Conservation (phyloP, 2,113 vertebrate genomes). For the Coracopsis vasa region DNA sequence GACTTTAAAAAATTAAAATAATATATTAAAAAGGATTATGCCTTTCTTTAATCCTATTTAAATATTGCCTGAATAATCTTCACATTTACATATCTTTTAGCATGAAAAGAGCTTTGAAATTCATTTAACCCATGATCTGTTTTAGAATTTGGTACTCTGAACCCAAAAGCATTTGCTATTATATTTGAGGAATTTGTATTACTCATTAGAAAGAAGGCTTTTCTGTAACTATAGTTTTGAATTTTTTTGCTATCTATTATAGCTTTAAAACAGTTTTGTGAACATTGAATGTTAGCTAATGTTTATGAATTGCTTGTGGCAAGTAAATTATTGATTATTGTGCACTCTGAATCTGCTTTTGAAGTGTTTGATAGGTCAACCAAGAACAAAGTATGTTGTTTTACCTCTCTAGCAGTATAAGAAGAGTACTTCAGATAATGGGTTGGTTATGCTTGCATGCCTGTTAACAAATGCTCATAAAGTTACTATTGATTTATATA, state of each 20-base stretch:
- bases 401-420: not conserved
- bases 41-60: conserved; percentile 13
- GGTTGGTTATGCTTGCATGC: not conserved
- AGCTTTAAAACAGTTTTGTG: not conserved
- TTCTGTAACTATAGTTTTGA: not conserved
- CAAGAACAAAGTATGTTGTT: not conserved
- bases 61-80: not conserved
- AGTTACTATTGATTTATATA: not conserved
- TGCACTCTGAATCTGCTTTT: not conserved
- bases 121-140: not conserved
- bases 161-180: not conserved
- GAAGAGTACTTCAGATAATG: not conserved
- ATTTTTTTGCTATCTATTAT: not conserved
- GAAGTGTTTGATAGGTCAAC: not conserved
- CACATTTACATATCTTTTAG: not conserved
- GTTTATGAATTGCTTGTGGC: not conserved
- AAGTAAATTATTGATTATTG: not conserved
- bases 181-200: not conserved
- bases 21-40: not conserved
- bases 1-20: not conserved
- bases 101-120: conserved; percentile 1
- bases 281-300: not conserved
- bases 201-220: not conserved
- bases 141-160: not conserved
- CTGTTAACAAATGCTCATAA: not conserved